Evolutionary conservation across 2,888 invertebrate species (phyloP), one percentile per base, ranked within the genome.

Genomic region (Cataglyphis rosenhaueri): DNA sequence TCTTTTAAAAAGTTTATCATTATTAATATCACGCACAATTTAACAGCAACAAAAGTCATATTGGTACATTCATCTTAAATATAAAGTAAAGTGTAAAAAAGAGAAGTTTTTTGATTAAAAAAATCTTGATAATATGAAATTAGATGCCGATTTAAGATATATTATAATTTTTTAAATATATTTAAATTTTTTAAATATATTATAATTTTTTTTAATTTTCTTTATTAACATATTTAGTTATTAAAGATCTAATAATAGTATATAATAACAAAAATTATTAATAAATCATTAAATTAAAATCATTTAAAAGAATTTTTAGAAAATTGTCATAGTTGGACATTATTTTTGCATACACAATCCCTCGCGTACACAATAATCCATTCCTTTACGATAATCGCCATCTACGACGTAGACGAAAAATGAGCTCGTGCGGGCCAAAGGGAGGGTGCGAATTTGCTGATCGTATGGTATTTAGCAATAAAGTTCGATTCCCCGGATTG

Each of bases 381-480:
- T 32, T 57, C 48, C 8, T 12, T 79, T 79, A 62, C 38, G 18
- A 0, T 73, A 18, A 59, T 59, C n/a, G 25, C 25, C 32, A 61
- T 18, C 48, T 81, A 74, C 44, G 32, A 81, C 25, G 21, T 32
- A 52, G 41, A 3, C 18, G 25, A 21, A 12, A 10, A 18, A 59
- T 48, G 21, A 44, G 48, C 29, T 29, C 41, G 18, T 59, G 10
- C 41, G 29, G n/a, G 18, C 15, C 6, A 75, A 62, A 75, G 75
- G 57, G 57, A 82, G 62, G n/a, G 84, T 82, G 85, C 83, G 91
- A 93, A 93, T 94, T 90, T 93, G 94, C 94, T 94, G 94, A 94
- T 94, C 94, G 93, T 90, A 92, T 93, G 88, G 94, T 94, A 94
- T 94, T 94, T 94, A 94, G 94, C 94, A 94, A 94, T 94, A 94